Conservation (phyloP, 2,888 invertebrate species). For the Bhutanitis thaidina region DNA sequence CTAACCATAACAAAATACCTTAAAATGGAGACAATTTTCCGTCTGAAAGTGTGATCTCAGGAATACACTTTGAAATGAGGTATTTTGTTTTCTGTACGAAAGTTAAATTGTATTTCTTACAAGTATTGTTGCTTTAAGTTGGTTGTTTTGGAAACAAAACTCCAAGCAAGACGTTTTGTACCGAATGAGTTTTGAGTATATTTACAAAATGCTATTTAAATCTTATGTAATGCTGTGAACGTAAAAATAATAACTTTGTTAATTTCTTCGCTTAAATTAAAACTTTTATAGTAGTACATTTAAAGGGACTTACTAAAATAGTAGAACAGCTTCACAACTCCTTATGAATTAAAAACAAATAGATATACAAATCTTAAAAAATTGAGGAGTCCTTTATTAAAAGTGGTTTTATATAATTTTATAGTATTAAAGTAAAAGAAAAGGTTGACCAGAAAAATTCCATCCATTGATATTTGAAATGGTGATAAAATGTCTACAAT, state of each 20-base stretch:
- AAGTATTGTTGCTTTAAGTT: slow-evolving; percentile 45
- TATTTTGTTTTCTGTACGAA: slow-evolving; percentile 56
- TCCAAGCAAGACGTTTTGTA: slow-evolving; percentile 12
- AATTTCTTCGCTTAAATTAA: neutral
- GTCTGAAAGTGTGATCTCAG: slow-evolving; percentile 15
- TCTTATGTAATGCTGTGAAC: neutral
- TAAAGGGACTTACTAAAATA: too few relatives aligned
- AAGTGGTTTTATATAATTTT: too few relatives aligned
- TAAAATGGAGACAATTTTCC: neutral
- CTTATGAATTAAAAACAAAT: too few relatives aligned
- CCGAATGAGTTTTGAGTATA: slow-evolving; percentile 17
- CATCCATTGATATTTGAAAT: too few relatives aligned
- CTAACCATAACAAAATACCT: too few relatives aligned
- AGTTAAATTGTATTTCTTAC: slow-evolving; percentile 71
- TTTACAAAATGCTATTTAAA: slow-evolving; percentile 17
- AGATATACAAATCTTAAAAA: too few relatives aligned
- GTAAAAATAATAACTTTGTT: neutral
- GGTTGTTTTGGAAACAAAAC: slow-evolving; percentile 38
- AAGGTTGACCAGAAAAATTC: too few relatives aligned
- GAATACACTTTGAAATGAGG: slow-evolving; percentile 42
- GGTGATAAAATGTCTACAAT: too few relatives aligned
- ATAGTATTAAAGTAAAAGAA: too few relatives aligned
- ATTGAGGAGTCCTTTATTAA: too few relatives aligned
- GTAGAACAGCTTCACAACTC: too few relatives aligned
- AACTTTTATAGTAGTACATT: too few relatives aligned